phyloP scores from a whole-genome alignment of 2,113 vertebrate genomes.

The Oceanites oceanicus region DNA sequence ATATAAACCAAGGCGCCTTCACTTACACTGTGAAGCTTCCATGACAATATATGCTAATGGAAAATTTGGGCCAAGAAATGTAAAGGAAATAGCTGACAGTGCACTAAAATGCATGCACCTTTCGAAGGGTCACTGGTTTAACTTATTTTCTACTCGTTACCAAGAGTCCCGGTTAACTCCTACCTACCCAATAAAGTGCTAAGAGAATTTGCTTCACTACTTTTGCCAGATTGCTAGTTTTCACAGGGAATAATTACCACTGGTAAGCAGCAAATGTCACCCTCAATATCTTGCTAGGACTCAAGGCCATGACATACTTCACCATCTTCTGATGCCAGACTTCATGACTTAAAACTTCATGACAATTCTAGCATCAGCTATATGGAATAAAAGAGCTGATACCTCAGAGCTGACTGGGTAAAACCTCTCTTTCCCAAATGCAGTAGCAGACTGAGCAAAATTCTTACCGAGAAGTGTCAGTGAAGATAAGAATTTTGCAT shows the following conservation, averaged over 20 bases:
- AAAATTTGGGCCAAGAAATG: neutral
- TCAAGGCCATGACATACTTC: neutral
- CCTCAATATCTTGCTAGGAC: neutral
- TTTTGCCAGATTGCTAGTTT: neutral
- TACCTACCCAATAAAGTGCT: neutral
- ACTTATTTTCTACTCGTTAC: neutral
- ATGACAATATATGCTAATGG: neutral
- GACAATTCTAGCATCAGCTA: neutral
- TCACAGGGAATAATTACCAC: neutral
- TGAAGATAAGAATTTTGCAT: neutral
- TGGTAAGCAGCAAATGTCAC: neutral
- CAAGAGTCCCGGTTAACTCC: neutral
- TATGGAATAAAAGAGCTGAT: neutral
- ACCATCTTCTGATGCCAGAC: neutral
- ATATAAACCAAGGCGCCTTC: neutral
- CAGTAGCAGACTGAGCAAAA: neutral
- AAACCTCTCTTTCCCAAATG: neutral
- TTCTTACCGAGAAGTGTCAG: neutral
- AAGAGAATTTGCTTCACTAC: neutral
- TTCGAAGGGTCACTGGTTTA: neutral
- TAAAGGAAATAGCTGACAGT: neutral
- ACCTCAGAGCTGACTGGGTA: neutral
- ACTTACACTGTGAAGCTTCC: neutral
- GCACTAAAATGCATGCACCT: neutral
- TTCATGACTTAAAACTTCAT: neutral